Evolutionary conservation across 2,113 vertebrate species (phyloP), one percentile per base, ranked within the genome.

Genomic region (Saiga tatarica): DNA sequence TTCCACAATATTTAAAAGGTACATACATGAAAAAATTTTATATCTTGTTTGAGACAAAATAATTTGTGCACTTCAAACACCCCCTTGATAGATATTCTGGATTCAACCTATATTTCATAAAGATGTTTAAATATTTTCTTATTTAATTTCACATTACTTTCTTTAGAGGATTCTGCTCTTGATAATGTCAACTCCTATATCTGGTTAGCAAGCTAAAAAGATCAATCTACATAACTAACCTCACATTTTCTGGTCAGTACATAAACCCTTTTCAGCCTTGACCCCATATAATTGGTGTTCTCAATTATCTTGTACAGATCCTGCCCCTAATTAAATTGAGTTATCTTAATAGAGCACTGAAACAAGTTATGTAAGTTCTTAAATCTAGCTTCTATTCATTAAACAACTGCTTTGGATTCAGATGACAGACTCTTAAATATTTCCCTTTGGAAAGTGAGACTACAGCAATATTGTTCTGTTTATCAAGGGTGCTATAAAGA

Each of bases 361-460:
- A 74, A 39, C 85, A 87, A 90, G 57, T 79, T 39, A 2, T 28
- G 3, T 67, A 86, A 92, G 25, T 83, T 52, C 55, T 19, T 62
- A 42, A 92, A n/a, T 87, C 84, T 79, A 79, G 96, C 28, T 81
- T 67, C 60, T 47, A 15, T 53, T 87, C 91, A 87, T 88, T 96
- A 87, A 84, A 94, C 88, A 87, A 95, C 59, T 62, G 4, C 55
- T 94, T 57, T 90, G 10, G 62, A 95, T 84, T 98, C 83, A 87
- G 95, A 64, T 39, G 78, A 39, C 42, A 90, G 62, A n/a, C 28
- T 96, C 50, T 57, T 47, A 59, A 12, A 23, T 30, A 45, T 88
- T 94, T 94, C 53, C 74, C 60, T 78, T n/a, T 52, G n/a, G 62
- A 92, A 95, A 96, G 60, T 30, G 8, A 97, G 45, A 91, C 59